Conservation (phyloP, 2,888 invertebrate genomes). For the Flexamia atlantica region DNA sequence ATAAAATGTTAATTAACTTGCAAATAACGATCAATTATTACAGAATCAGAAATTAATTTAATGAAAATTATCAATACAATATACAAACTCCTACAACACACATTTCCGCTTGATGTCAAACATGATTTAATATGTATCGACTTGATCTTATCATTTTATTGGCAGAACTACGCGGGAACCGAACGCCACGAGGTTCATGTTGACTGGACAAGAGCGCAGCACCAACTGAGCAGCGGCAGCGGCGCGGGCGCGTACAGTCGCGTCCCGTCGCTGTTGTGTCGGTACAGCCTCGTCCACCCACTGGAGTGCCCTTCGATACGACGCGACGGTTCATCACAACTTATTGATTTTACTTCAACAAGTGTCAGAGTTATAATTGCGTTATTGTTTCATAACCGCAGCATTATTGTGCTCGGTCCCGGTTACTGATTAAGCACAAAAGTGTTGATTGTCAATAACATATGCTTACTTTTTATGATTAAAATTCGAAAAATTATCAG, state of each 20-base stretch:
- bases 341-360: constrained; percentile 38
- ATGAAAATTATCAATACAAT: no score
- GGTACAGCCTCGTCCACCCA: constrained; percentile 17
- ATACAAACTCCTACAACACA: neutral
- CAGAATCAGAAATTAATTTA: no score
- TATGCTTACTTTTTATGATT: no score
- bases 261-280: neutral
- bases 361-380: constrained; percentile 15
- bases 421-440: no score
- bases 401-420: no score
- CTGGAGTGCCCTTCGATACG: constrained; percentile 10
- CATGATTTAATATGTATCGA: neutral
- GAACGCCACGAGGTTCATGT: constrained; percentile 29
- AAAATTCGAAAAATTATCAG: no score
- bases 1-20: no score
- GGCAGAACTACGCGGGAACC: constrained; percentile 2
- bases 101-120: neutral
- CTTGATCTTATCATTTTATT: neutral
- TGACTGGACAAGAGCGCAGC: constrained; percentile 36
- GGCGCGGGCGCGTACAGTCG: constrained; percentile 24
- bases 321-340: constrained; percentile 3
- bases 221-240: constrained; percentile 13
- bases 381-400: neutral
- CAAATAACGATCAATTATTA: no score
- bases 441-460: no score